Percentiles rank a stretch among this genome's conserved stretches.
These are phyloP conservation scores for Conus ventricosus DNA, from an alignment of 1,140 invertebrate species.

Conservation along the genomic window DNA sequence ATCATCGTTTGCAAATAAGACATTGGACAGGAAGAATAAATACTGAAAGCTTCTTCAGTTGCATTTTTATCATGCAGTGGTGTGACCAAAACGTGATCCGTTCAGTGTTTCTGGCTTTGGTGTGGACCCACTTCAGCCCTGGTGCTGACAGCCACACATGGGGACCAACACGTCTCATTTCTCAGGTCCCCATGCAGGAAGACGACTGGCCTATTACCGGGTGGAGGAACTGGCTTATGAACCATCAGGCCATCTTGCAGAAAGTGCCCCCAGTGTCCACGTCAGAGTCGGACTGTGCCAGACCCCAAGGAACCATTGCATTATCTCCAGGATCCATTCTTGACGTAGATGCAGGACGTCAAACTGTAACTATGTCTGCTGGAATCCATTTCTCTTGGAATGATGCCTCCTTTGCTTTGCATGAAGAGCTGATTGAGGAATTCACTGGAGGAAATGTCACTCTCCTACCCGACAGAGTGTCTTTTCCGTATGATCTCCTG, in stretches of 20 bases:
- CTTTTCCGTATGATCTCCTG: neutral
- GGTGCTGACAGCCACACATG: neutral
- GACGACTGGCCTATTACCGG: neutral
- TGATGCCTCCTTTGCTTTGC: neutral
- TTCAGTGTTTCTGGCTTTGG: neutral
- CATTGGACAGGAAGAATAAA: too few species aligned
- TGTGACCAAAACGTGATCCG: neutral
- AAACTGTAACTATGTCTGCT: neutral
- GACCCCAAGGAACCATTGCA: neutral
- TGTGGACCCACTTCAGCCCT: too few species aligned
- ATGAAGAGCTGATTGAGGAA: neutral
- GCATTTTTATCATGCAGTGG: too few species aligned
- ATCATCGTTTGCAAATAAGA: too few species aligned
- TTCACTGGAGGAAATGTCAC: neutral
- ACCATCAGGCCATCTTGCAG: neutral
- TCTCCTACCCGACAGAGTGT: neutral
- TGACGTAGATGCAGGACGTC: neutral
- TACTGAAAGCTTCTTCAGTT: too few species aligned
- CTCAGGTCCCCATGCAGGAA: neutral
- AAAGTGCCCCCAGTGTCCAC: neutral
- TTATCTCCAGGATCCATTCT: neutral
- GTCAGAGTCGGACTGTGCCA: neutral
- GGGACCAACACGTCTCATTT: neutral
- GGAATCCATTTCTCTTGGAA: neutral
- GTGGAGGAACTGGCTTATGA: neutral